Base-by-base conservation (phyloP, 1,140 invertebrate genomes). In the Zaprionus capensis region DNA sequence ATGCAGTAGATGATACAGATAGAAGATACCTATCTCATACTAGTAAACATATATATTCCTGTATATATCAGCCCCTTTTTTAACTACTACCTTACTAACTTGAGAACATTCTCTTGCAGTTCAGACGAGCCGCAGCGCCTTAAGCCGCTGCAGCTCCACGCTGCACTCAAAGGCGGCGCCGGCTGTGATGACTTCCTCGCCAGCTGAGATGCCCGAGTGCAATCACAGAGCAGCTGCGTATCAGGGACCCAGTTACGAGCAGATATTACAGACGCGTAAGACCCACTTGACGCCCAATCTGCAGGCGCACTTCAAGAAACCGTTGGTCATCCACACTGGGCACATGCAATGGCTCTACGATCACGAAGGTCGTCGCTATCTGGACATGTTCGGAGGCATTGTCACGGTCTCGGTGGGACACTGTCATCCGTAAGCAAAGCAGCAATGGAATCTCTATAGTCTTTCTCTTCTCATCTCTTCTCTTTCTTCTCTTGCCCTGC, bases 321-420 rank as follows among this genome's bases (percentile, higher is more conserved):
- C 98, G 0, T 79, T 99, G 5, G 93, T 98, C 4, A 94, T 99
- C 5, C 95, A 97, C 82, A 96, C 97, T 80, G 98, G 98, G 0
- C 94, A 96, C 77, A 97, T 96, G 95, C 98, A 99, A 93, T 99
- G 97, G 96, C 93, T 99, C 2, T 99, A 95, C 93, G 98, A 99
- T 92, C 94, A 97, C 64, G 94, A 95, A 57, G 97, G 97, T 6
- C 96, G 95, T 77, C 94, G 97, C 82, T 99, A 99, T 93, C 94
- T 99, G 26, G 98, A 99, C 93, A 95, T 99, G 94, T 98, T 99
- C 93, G 98, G 95, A 11, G 99, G 99, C 14, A 99, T 99, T 78
- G 98, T 98, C 3, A 99, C 99, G 0, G 96, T 99, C 28, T 98
- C 97, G 61, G 97, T 99, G n/a, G 99, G 99, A 22, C 98, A 99